Percentiles rank a stretch among this genome's conserved stretches.
phyloP scores from a whole-genome alignment of 2,113 vertebrate genomes.

The Muntiacus reevesi region DNA sequence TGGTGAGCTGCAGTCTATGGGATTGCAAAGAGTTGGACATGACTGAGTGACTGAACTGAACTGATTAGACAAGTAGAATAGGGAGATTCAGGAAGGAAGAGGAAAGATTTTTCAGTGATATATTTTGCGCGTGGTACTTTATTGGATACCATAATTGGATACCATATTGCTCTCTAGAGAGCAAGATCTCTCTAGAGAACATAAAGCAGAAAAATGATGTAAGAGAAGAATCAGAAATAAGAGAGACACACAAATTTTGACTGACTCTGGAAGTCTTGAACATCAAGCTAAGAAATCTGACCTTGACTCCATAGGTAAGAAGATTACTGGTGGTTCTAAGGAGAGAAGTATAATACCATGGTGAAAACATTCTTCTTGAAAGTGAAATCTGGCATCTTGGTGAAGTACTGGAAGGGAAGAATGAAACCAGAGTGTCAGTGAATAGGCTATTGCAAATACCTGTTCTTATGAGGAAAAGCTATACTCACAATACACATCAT shows the following conservation, averaged over 20 bases:
- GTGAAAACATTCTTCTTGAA: not conserved
- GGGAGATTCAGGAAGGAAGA: not conserved
- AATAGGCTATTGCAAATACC: not conserved
- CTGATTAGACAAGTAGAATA: not conserved
- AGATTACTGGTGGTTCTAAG: not conserved
- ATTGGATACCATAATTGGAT: not conserved
- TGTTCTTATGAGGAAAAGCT: not conserved
- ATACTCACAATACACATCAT: not conserved
- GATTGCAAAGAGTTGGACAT: not conserved
- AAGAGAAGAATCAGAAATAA: not conserved
- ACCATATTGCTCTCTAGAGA: not conserved
- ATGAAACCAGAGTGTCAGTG: not conserved
- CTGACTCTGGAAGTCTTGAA: not conserved
- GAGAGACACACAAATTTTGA: not conserved
- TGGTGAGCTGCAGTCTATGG: not conserved
- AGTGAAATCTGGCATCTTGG: not conserved
- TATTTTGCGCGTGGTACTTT: not conserved
- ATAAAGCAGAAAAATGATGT: not conserved
- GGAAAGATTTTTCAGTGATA: not conserved
- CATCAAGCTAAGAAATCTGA: not conserved
- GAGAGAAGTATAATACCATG: not conserved
- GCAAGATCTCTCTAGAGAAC: not conserved
- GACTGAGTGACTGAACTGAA: not conserved
- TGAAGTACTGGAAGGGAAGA: not conserved
- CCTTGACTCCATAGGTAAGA: not conserved